These are phyloP conservation scores for Celastrina argiolus DNA, from an alignment of 2,888 invertebrate genomes.

Conservation along the genomic window DNA sequence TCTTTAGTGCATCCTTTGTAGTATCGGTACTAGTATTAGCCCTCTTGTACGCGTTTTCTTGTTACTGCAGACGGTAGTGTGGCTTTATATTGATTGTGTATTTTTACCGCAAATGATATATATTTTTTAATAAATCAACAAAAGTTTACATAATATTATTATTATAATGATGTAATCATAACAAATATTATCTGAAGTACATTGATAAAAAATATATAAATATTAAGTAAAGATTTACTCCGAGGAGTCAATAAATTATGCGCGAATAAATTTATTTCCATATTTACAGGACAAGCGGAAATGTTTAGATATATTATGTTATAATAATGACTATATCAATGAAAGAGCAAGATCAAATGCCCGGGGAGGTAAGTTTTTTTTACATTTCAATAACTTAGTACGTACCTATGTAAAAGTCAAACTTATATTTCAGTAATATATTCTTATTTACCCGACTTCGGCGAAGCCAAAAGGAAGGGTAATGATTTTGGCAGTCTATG, in stretches of 20 bases:
- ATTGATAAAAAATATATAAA: neutral
- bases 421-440: neutral
- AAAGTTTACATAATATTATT: neutral
- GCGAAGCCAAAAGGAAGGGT: too few relatives aligned
- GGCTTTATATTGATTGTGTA: conserved; percentile 34
- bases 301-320: conserved; percentile 59
- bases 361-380: conserved; percentile 61
- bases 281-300: conserved; percentile 42
- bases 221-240: neutral
- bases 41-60: conserved; percentile 25
- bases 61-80: neutral
- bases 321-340: conserved; percentile 75
- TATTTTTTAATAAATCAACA: neutral
- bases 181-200: neutral
- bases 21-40: neutral
- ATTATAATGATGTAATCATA: neutral
- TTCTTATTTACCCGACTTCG: too few relatives aligned
- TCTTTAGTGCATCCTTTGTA: neutral
- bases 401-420: neutral
- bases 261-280: conserved; percentile 23
- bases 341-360: conserved; percentile 73
- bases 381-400: neutral
- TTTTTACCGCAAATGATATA: conserved; percentile 31
- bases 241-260: neutral
- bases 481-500: too few relatives aligned